phyloP scores from a whole-genome alignment of 2,888 invertebrate species.

The Metellina segmentata region DNA sequence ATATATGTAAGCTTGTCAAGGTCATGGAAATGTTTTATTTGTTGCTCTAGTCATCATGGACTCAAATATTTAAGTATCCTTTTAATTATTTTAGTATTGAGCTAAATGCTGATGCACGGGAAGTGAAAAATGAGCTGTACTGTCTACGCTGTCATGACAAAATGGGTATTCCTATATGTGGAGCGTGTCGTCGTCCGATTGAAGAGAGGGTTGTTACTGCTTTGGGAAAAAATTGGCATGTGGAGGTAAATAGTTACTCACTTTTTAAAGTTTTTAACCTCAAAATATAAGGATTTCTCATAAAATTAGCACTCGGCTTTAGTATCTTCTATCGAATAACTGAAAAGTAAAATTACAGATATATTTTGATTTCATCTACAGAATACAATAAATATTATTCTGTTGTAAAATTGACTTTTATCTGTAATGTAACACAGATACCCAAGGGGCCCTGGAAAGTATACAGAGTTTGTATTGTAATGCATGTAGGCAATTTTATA shows the following conservation, averaged over 20 bases:
- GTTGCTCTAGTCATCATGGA: not conserved
- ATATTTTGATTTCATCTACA: too few relatives aligned
- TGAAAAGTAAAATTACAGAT: too few relatives aligned
- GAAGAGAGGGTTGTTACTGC: constrained; percentile 99
- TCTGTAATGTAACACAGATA: too few relatives aligned
- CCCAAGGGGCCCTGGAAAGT: too few relatives aligned
- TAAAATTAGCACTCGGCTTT: not conserved
- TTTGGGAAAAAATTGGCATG: constrained; percentile 98
- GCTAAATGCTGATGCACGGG: constrained; percentile 96
- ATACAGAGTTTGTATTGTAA: too few relatives aligned
- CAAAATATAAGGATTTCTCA: not conserved
- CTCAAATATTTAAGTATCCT: not conserved
- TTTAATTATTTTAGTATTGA: constrained; percentile 84
- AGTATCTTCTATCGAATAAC: not conserved
- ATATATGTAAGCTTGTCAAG: not conserved
- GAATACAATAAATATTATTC: too few relatives aligned
- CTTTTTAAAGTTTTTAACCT: not conserved
- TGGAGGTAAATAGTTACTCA: constrained; percentile 86
- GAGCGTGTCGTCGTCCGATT: constrained; percentile 98
- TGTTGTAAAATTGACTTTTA: too few relatives aligned
- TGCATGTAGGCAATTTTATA: not conserved
- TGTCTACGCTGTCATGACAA: constrained; percentile 99
- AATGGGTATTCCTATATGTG: constrained; percentile 99
- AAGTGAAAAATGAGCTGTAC: constrained; percentile 97
- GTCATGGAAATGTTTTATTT: not conserved